These are phyloP conservation scores for Tricholauxania praeusta DNA, from an alignment of 2,888 invertebrate genomes.

Conservation along the genomic window DNA sequence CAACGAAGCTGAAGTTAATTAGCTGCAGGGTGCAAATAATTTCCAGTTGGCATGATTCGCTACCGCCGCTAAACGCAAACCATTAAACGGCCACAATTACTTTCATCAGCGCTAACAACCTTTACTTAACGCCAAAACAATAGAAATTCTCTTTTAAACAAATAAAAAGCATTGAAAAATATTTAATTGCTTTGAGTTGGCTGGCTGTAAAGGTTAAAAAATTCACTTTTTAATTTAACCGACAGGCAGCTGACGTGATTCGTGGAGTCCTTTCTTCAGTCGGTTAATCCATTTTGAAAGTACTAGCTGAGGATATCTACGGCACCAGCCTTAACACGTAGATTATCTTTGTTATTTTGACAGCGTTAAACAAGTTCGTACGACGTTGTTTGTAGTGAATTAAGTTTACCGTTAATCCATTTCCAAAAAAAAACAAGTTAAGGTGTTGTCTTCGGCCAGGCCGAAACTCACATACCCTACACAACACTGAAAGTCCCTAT, in stretches of 20 bases:
- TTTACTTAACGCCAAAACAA: slow-evolving; percentile 41
- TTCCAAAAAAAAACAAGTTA: no score
- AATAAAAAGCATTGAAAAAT: slow-evolving; percentile 35
- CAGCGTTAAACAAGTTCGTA: neutral
- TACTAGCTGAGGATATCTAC: slow-evolving; percentile 3
- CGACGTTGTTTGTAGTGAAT: no score
- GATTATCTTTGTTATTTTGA: slow-evolving; percentile 29
- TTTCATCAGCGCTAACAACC: slow-evolving; percentile 50
- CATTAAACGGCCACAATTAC: slow-evolving; percentile 49
- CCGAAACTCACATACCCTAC: no score
- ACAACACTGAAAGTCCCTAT: no score
- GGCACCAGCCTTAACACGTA: slow-evolving; percentile 18
- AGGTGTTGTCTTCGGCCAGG: no score
- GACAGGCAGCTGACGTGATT: slow-evolving; percentile 8
- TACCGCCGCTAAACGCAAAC: slow-evolving; percentile 8
- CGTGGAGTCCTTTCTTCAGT: neutral
- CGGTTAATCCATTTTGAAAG: slow-evolving; percentile 13
- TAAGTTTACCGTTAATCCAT: no score
- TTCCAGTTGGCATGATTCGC: slow-evolving; percentile 26
- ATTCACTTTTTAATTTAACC: slow-evolving; percentile 22
- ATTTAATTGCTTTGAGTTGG: slow-evolving; percentile 28
- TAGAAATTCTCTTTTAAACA: slow-evolving; percentile 42
- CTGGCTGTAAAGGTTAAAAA: slow-evolving; percentile 14
- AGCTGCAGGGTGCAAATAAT: slow-evolving; percentile 28
- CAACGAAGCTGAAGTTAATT: slow-evolving; percentile 25